A percentile compares a stretch with the other conserved stretches of the same genome.
Evolutionary conservation across 2,113 vertebrate species (phyloP).

Genomic region (Candoia aspera): DNA sequence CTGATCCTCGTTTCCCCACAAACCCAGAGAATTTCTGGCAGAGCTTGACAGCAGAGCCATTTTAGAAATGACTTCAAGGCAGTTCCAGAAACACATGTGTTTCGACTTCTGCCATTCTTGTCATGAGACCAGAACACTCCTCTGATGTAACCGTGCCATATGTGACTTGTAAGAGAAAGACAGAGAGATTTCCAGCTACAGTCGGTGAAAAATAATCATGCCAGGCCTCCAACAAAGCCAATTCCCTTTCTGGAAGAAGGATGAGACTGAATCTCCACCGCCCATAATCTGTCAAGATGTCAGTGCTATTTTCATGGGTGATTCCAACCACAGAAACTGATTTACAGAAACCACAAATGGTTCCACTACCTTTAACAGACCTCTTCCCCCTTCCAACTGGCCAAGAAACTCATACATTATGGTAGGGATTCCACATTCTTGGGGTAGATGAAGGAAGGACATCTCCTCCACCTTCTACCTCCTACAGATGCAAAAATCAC

Average conservation of each 20-base stretch:
- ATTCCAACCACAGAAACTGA: constrained; percentile 55
- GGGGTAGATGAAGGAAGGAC: neutral
- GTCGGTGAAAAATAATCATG: neutral
- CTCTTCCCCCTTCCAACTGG: neutral
- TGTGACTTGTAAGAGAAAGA: neutral
- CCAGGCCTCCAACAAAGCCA: neutral
- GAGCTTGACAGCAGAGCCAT: neutral
- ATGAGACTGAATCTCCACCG: neutral
- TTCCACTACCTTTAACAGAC: constrained; percentile 20
- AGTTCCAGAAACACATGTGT: constrained; percentile 9
- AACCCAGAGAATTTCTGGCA: neutral
- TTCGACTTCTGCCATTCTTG: neutral
- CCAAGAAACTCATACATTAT: constrained; percentile 15
- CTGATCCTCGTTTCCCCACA: neutral
- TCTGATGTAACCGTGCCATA: neutral
- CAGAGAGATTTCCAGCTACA: neutral
- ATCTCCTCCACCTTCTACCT: rapidly evolving
- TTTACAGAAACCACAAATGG: constrained; percentile 53
- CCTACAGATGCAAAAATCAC: neutral
- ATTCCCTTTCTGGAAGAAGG: constrained; percentile 9
- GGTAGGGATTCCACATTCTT: neutral
- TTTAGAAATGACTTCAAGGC: neutral
- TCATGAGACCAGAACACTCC: neutral
- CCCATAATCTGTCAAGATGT: constrained; percentile 40
- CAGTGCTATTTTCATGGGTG: constrained; percentile 58